phyloP scores from a whole-genome alignment of 2,113 vertebrate genomes.

The Zosterops pallidus region DNA sequence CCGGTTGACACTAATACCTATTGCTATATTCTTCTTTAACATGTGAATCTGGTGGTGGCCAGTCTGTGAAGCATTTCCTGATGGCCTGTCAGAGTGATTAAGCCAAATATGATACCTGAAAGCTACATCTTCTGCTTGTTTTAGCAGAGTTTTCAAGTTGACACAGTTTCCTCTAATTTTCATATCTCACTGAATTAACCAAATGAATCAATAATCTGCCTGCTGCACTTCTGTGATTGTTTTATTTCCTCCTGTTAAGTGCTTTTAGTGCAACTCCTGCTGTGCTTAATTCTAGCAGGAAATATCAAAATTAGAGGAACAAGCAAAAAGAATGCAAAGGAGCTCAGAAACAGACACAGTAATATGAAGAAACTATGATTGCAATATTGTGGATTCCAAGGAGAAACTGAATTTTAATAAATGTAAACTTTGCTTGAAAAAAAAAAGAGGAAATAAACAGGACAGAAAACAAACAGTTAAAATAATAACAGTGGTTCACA shows the following conservation, averaged over 20 bases:
- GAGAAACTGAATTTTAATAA: not conserved
- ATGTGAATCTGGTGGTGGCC: not conserved
- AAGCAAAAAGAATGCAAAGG: not conserved
- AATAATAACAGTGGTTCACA: not conserved
- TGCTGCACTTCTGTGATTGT: not conserved
- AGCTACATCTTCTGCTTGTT: not conserved
- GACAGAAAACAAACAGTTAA: not conserved
- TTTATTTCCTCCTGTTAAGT: not conserved
- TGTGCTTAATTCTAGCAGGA: not conserved
- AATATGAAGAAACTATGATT: not conserved
- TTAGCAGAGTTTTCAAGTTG: not conserved
- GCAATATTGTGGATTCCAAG: not conserved
- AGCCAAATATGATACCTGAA: not conserved
- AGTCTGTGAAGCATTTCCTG: not conserved
- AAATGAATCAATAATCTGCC: not conserved
- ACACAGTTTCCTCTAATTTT: not conserved
- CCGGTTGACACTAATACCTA: not conserved
- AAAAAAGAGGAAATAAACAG: not conserved
- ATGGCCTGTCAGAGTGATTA: not conserved
- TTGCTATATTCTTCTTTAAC: not conserved
- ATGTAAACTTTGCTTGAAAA: not conserved
- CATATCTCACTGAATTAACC: not conserved
- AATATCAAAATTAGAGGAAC: not conserved
- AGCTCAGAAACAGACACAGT: not conserved
- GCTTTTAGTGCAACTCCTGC: not conserved